Conservation (phyloP, 2,113 vertebrate genomes). For the Piaya cayana region DNA sequence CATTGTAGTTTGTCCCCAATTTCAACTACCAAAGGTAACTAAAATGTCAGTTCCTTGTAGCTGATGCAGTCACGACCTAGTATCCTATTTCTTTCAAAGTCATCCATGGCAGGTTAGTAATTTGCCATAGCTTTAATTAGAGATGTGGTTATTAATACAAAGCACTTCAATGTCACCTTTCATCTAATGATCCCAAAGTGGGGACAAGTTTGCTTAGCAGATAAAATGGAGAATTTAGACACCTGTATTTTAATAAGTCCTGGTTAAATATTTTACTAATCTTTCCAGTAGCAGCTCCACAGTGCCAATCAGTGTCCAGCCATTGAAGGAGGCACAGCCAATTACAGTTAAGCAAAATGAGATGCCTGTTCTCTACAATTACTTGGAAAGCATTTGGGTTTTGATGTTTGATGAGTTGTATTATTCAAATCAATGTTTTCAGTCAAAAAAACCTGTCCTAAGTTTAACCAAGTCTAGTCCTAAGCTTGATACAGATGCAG, state of each 20-base stretch:
- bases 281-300: neutral
- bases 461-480: neutral
- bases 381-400: neutral
- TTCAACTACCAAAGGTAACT: conserved; percentile 18
- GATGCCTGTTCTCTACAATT: neutral
- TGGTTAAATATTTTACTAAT: conserved; percentile 37
- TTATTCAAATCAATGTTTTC: neutral
- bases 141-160: conserved; percentile 64
- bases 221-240: neutral
- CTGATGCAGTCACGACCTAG: conserved; percentile 28
- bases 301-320: neutral
- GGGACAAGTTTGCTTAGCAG: conserved; percentile 25
- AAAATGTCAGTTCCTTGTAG: conserved; percentile 40
- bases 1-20: conserved; percentile 6
- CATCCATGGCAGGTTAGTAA: conserved; percentile 56
- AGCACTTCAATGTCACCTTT: conserved; percentile 65
- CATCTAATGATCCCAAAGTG: conserved; percentile 37
- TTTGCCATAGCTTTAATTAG: conserved; percentile 65
- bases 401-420: neutral
- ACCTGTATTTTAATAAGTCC: conserved; percentile 37
- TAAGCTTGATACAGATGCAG: neutral
- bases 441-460: neutral
- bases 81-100: conserved; percentile 67
- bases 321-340: neutral
- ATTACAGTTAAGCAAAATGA: neutral